Conservation (phyloP, 2,797 vertebrate species). For the Phrynocephalus vlangalii region DNA sequence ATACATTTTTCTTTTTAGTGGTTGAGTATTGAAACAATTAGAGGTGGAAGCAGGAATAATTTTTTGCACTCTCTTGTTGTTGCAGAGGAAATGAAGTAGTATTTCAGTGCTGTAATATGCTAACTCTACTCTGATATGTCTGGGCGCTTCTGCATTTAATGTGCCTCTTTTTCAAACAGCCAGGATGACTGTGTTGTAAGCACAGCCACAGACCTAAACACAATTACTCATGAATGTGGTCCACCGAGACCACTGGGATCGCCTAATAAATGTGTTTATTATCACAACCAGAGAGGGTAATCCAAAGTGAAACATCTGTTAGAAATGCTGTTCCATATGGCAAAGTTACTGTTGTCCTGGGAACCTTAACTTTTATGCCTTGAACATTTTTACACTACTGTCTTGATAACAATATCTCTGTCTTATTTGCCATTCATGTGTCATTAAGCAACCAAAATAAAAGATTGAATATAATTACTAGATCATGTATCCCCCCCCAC, state of each 20-base stretch:
- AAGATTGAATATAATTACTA: neutral
- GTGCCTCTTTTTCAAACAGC: neutral
- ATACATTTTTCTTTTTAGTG: neutral
- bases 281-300: conserved; percentile 16
- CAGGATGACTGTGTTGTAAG: neutral
- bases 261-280: conserved; percentile 28
- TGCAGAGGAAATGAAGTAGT: neutral
- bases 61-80: neutral
- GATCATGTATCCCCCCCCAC: neutral
- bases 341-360: conserved; percentile 36
- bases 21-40: neutral
- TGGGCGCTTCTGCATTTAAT: neutral
- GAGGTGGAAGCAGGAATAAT: neutral
- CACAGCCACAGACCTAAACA: neutral
- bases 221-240: conserved; percentile 6
- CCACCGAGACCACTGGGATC: conserved; percentile 16
- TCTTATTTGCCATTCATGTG: conserved; percentile 37
- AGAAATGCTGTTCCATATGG: neutral
- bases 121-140: neutral
- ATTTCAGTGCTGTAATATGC: neutral
- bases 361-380: conserved; percentile 40
- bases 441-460: conserved; percentile 48
- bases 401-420: conserved; percentile 31
- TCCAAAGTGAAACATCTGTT: conserved; percentile 37
- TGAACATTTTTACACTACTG: conserved; percentile 45